Percentiles rank a stretch among this genome's conserved stretches.
Evolutionary conservation across 1,140 invertebrate genomes (phyloP).

Genomic region (Hylyphantes graminicola): DNA sequence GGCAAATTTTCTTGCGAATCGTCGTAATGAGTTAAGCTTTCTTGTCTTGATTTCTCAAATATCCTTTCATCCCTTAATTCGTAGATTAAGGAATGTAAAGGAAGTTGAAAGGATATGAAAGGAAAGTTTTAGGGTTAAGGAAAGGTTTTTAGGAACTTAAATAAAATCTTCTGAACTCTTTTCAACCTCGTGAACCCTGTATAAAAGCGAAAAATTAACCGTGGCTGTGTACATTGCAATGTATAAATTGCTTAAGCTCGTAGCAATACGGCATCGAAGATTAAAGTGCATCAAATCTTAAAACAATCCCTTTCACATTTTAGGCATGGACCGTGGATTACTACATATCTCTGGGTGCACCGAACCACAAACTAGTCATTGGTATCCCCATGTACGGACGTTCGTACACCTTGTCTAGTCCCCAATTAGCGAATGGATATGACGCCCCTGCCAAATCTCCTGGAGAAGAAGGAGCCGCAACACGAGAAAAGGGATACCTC

Average conservation of each 20-base stretch:
- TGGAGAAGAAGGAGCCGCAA: conserved; percentile 89
- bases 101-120: no score
- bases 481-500: conserved; percentile 90
- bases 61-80: no score
- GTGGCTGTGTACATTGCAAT: no score
- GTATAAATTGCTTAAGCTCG: background rate
- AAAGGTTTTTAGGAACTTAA: no score
- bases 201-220: no score
- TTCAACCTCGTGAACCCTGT: no score
- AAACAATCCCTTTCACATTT: background rate
- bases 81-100: no score
- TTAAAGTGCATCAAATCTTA: background rate
- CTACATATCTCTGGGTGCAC: conserved; percentile 84
- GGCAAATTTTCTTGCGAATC: no score
- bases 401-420: conserved; percentile 87
- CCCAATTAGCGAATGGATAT: conserved; percentile 75
- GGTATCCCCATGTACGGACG: conserved; percentile 95
- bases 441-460: conserved; percentile 89
- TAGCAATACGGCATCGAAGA: background rate
- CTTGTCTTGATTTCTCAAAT: no score
- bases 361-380: conserved; percentile 84
- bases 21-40: no score
- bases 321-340: conserved; percentile 88
- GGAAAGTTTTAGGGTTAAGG: no score
- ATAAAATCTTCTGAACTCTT: no score